Base-by-base conservation (phyloP, 1,140 invertebrate species). In the Geopemphigus sp. region DNA sequence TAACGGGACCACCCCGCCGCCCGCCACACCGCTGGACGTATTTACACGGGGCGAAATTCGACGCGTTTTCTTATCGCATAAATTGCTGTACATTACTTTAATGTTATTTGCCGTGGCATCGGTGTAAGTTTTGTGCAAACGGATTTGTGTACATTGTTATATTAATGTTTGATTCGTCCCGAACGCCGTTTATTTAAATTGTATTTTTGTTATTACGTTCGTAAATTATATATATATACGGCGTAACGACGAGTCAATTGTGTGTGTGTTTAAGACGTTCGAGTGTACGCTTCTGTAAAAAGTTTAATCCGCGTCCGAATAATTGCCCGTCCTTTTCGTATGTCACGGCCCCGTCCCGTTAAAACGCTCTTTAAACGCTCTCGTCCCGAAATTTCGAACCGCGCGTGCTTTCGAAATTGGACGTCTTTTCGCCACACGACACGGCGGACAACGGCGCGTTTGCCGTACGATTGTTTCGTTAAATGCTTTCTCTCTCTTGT, bases 31-130 rank as follows among this genome's bases (percentile, higher is more conserved):
- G n/a, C n/a, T n/a, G 22, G 17, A 12, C 39, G 66, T 68, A 47
- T 68, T 68, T 68, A 68, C n/a, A n/a, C 66, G 8, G 3, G 50
- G 22, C 17, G 10, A 68, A 68, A 68, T 68, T 26, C 45, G 26
- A 68, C 45, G 66, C 22, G 50, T 68, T 68, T 68, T 68, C 66
- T 68, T 68, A 68, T 68, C 50, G 45, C 66, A 68, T 68, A 68
- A 68, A 68, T 68, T 68, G 66, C 50, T 68, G 50, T 26, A 50
- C 22, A 68, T 68, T 68, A 68, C 39, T 50, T 68, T 68, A 68
- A 68, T 68, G 47, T 50, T 68, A 68, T 68, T 68, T 68, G 50
- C 45, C 17, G 50, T 50, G 26, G 45, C 45, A 50, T 68, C 24
- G 66, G 66, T 68, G 26, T 68, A 68, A 47, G 66, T 68, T 50